Base-by-base conservation (phyloP, 2,888 invertebrate species). In the Sphaerophoria taeniata region DNA sequence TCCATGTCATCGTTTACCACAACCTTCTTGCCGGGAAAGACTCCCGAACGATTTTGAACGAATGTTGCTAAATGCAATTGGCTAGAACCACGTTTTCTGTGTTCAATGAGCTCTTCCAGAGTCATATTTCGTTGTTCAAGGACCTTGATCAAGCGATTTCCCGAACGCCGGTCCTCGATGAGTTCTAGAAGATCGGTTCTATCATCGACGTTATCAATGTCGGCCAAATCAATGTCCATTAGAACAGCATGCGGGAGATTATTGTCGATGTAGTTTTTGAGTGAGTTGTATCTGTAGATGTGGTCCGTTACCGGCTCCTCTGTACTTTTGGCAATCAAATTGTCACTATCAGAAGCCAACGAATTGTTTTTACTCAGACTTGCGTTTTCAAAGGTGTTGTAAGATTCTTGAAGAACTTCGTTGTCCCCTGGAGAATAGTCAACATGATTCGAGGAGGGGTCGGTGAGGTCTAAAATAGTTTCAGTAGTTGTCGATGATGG, bases 81-180 rank as follows among this genome's bases (percentile, higher is more conserved):
- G 89, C 96, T 96, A 0, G 96, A 96, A 53, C 97, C 97, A 74
- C 96, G 93, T 90, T 96, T 96, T 86, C 97, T 93, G 88, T 96
- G 95, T 85, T 95, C 95, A 7, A 97, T 94, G 81, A 97, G 91
- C 90, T 97, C 96, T 80, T 94, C 95, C 67, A 97, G 89, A 4
- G 96, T 96, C 97, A 97, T 97, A 89, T 97, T 97, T 88, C 96
- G 93, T 80, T 95, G 94, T 88, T 94, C 94, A 5, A 97, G 92
- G 87, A 97, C 94, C 89, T 94, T 94, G 14, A 95, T 94, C 58
- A 97, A 91, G 84, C 94, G 94, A 87, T 94, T 94, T 63, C 95
- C 95, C 34, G 94, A 95, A 89, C 92, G 90, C 9, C 93, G 93
- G 90, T 95, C 95, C 88, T 94, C 94, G 16, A 95, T 92, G 43